Base-by-base conservation (phyloP, 2,113 vertebrate species). In the Chloropsis hardwickii region DNA sequence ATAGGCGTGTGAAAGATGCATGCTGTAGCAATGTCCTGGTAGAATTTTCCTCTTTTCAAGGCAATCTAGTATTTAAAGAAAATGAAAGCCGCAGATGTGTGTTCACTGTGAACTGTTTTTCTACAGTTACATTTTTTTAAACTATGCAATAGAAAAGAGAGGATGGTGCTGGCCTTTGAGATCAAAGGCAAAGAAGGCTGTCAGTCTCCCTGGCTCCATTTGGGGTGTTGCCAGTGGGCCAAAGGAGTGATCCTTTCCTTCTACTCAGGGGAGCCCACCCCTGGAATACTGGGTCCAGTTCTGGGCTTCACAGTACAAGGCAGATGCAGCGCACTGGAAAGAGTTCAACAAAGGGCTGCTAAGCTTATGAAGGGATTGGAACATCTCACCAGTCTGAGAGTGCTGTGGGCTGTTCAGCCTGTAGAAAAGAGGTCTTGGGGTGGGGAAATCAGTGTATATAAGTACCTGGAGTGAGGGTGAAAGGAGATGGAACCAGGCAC, bases 401-500 rank as follows among this genome's bases (percentile, higher is more conserved):
- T 0, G 0, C 14, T 74, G 42, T 21, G 19, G 21, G 12, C 37
- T 84, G 6, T 70, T 81, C 22, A 62, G 24, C 13, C 51, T 58
- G 45, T 16, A 62, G 47, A 60, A 48, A 40, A 45, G 44, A 53
- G 37, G 12, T 11, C 33, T 37, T 0, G 0, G 2, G 17, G 11
- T 13, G 11, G 18, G 9, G 4, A 57, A 50, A 7, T 62, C 71
- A 35, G 7, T 27, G 11, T 31, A 4, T 25, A 1, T 15, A 14
- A 45, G n/a, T 24, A 20, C 13, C 8, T 45, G 14, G 47, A 62
- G 35, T 13, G 21, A 67, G 10, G 15, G 9, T 51, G 35, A 35
- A 44, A 80, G 56, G 12, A 11, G 16, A 70, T 0, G 0, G 56
- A 81, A 7, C 17, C 22, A 57, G 3, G 5, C 8, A 9, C 22